Evolutionary conservation across 1,140 invertebrate genomes (phyloP), one percentile per base, ranked within the genome.

Genomic region (Atopsyche davidsoni): DNA sequence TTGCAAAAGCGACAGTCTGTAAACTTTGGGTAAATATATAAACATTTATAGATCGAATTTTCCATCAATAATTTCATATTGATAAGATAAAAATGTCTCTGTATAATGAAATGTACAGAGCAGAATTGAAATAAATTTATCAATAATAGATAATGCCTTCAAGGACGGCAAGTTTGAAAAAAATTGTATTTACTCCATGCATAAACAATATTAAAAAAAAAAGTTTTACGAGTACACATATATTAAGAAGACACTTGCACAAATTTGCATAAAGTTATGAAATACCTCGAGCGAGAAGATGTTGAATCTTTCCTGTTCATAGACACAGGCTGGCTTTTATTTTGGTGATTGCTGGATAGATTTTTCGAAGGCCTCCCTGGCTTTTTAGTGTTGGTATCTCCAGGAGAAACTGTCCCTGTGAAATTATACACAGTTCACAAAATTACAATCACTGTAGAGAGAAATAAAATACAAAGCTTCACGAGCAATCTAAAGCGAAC

Each of bases 241-340:
- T n/a, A 13, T 36, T 36, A 36, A 36, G 17, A 4, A 36, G n/a
- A 36, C n/a, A 13, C n/a, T 13, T n/a, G 6, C n/a, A 13, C 4
- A 13, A 7, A 36, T 36, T 14, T 7, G 17, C n/a, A n/a, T n/a
- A n/a, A n/a, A n/a, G n/a, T 41, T 16, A 42, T 24, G 19, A 3
- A 14, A 17, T 43, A 57, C 55, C 55, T 51, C 16, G 55, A 53
- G 36, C 44, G 36, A 13, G 49, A 45, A 17, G 49, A 51, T 4
- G 49, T 50, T 14, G 51, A 55, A 34, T 57, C 55, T 32, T 57
- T 57, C 45, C 46, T 52, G 25, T 57, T 53, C 21, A 41, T 53
- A 9, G 55, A 53, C 1, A 42, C 39, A 4, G 55, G 35, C 4
- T 50, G 51, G 25, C 32, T 57, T 47, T 53, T 57, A 2, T 18